These are phyloP conservation scores for Jordanella pulchra DNA, from an alignment of 2,797 vertebrate species.

Conservation along the genomic window DNA sequence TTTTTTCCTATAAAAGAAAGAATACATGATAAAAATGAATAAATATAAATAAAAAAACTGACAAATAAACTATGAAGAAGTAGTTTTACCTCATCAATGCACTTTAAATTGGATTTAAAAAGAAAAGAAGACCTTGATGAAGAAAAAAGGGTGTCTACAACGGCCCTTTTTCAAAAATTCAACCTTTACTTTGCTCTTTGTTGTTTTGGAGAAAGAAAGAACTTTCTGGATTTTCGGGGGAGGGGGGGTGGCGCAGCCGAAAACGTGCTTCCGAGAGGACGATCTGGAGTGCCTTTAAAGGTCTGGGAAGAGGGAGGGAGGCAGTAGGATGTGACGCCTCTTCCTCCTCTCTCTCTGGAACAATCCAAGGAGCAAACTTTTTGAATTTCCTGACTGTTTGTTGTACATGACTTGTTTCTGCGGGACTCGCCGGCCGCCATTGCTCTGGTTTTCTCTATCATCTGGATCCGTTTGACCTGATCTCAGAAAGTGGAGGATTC, in stretches of 20 bases:
- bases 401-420: conserved; percentile 71
- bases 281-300: conserved; percentile 79
- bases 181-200: conserved; percentile 82
- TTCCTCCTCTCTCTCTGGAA: conserved; percentile 65
- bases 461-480: conserved; percentile 62
- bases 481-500: conserved; percentile 58
- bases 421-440: conserved; percentile 56
- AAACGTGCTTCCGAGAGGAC: conserved; percentile 76
- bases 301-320: conserved; percentile 63
- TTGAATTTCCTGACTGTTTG: conserved; percentile 71
- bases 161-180: conserved; percentile 83
- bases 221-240: conserved; percentile 67
- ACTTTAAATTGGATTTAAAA: conserved; percentile 91
- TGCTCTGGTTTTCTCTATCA: conserved; percentile 57
- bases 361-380: conserved; percentile 58
- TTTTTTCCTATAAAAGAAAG: conserved; percentile 65
- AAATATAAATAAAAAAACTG: conserved; percentile 57
- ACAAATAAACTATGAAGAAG: conserved; percentile 81
- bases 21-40: conserved; percentile 60
- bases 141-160: conserved; percentile 80
- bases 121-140: conserved; percentile 65
- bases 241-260: conserved; percentile 72
- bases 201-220: conserved; percentile 72
- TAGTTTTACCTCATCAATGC: conserved; percentile 99
- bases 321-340: conserved; percentile 43